Evolutionary conservation across 1,140 invertebrate genomes (phyloP), one percentile per base, ranked within the genome.

Genomic region (Hydropsyche tenuis): DNA sequence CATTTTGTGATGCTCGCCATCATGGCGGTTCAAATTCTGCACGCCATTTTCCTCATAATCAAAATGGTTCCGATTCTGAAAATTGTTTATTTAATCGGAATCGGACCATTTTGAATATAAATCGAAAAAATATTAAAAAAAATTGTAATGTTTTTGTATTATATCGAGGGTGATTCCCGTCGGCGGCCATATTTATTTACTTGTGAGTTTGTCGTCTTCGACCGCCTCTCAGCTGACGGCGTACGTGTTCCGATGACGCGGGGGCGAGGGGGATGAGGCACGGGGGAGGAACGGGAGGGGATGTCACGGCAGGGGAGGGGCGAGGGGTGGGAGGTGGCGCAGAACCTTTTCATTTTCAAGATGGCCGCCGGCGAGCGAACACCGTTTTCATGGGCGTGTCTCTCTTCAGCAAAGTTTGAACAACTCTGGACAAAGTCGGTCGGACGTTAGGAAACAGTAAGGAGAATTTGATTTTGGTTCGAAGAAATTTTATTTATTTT

Each of bases 301-400:
- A 37, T 37, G 30, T 3, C 30, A 4, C 30, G 30, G 30, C 30
- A 9, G 30, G 30, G 30, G 30, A 9, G 30, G 30, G 30, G 9
- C 30, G 30, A 37, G 30, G 30, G 30, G 30, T n/a, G 56, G 11
- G 20, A 62, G 16, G 56, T 23, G 56, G 22, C 56, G 56, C 56
- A 16, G 23, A 48, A 48, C 63, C 63, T 65, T 45, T 46, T 68
- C 65, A 43, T 43, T 46, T 68, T 48, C 65, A 43, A 68, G 45
- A 45, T 48, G 65, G 23, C 65, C 43, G 23, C 42, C 42, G 65
- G 6, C 65, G 65, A 22, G 42, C n/a, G 37, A 60, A 60, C 56
- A 27, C 14, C 56, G 56, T 27, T 60, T 60, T 25, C 23, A 11
- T 64, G 42, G 65, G 42, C 65, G 65, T 27, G 42, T 22, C 65